A percentile compares a stretch with the other conserved stretches of the same genome.
These are phyloP conservation scores for Andricus quercusramuli DNA, from an alignment of 2,888 invertebrate genomes.

Conservation along the genomic window DNA sequence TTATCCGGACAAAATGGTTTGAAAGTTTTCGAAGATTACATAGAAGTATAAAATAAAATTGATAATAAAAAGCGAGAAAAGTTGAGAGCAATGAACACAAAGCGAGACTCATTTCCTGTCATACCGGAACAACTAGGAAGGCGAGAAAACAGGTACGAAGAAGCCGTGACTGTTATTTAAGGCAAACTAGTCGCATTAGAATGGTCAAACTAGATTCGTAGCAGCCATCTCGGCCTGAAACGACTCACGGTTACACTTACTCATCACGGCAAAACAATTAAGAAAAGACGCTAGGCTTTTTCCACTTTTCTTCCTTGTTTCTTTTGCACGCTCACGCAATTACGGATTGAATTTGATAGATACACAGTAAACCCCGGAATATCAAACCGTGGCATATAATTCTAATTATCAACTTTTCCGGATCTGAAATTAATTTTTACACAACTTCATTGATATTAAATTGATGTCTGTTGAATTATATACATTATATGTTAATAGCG, in stretches of 20 bases:
- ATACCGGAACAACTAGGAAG: slow-evolving; percentile 15
- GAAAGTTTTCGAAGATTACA: background rate
- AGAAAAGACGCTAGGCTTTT: slow-evolving; percentile 43
- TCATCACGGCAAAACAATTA: slow-evolving; percentile 52
- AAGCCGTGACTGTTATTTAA: slow-evolving; percentile 28
- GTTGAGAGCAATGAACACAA: background rate
- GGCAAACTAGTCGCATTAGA: slow-evolving; percentile 29
- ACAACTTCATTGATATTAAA: too few species aligned
- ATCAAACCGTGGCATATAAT: too few species aligned
- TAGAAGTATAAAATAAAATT: slow-evolving; percentile 40
- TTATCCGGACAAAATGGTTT: background rate
- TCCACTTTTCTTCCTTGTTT: slow-evolving; percentile 53
- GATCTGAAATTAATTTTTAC: too few species aligned
- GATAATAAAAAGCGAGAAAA: slow-evolving; percentile 1
- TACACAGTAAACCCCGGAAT: background rate
- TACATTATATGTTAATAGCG: too few species aligned
- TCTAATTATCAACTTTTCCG: too few species aligned
- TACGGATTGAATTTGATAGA: background rate
- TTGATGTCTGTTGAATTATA: too few species aligned
- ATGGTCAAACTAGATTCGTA: slow-evolving; percentile 41
- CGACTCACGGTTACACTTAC: slow-evolving; percentile 43
- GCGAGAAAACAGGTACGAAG: slow-evolving; percentile 14
- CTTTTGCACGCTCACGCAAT: slow-evolving; percentile 42
- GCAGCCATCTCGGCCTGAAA: slow-evolving; percentile 38
- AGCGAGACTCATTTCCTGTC: background rate